Base-by-base conservation (phyloP, 2,888 invertebrate genomes). In the Ectemnius cavifrons region DNA sequence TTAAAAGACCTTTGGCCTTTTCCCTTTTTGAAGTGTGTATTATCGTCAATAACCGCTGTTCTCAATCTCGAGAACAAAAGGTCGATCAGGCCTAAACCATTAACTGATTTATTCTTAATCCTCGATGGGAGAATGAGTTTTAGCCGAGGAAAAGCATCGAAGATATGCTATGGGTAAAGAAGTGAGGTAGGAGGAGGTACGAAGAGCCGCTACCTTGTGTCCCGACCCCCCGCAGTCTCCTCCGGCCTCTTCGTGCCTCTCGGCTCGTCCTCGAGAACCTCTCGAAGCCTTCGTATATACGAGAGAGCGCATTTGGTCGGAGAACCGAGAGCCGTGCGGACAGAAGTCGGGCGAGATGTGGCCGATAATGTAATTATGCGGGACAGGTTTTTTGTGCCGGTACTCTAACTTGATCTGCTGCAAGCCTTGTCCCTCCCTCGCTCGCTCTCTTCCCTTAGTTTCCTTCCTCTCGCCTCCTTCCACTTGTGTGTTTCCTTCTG, bases 301-400 rank as follows among this genome's bases (percentile, higher is more conserved):
- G 23, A 23, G 20, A 63, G 63, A 79, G 71, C 61, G 60, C 71
- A 58, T 74, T 71, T 46, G 63, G 57, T 60, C 57, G 37, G 56
- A 16, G 58, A 63, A 66, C 61, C 72, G 67, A 52, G 52, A 67
- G 63, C 60, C 65, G 67, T 58, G 69, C 69, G 80, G 83, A 86
- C 85, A 86, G 86, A 86, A 88, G 85, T 85, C 82, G 80, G 82
- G 80, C 85, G 80, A 84, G 86, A 88, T 85, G 82, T 84, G 87
- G 85, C 82, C 87, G 88, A 88, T 88, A 88, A 87, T 86, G 85
- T 85, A 86, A 88, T 88, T 86, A 87, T 86, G 82, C 87, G 77
- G 84, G 86, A 88, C 88, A 85, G 83, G 87, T 87, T 88, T 87
- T 88, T 88, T 85, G 80, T 84, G 70, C 73, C 75, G 65, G 66